Conservation (phyloP, 2,888 invertebrate species). For the Crioceris asparagi region DNA sequence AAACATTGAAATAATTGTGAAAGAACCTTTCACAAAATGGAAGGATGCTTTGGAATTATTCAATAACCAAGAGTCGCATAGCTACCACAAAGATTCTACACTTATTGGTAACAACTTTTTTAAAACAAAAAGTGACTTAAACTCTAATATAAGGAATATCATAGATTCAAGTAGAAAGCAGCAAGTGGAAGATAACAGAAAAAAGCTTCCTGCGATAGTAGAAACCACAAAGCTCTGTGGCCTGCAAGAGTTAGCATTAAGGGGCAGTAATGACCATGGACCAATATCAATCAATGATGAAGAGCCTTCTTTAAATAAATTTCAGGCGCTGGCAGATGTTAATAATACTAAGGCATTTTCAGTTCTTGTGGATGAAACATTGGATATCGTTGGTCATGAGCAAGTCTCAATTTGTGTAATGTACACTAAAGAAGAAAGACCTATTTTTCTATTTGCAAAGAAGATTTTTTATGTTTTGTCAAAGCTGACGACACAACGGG, state of each 20-base stretch:
- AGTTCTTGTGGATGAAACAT: neutral
- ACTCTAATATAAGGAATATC: neutral
- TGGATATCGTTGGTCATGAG: neutral
- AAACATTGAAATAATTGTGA: neutral
- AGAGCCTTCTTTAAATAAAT: too few relatives aligned
- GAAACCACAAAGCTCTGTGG: neutral
- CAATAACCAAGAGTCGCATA: neutral
- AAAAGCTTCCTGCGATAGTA: neutral
- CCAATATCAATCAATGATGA: too few relatives aligned
- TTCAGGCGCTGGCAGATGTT: too few relatives aligned
- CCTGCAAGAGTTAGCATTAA: too few relatives aligned
- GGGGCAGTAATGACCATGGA: too few relatives aligned
- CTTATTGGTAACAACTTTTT: neutral
- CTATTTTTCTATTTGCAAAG: neutral
- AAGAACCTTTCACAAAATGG: neutral
- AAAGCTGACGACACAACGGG: neutral
- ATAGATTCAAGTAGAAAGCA: neutral
- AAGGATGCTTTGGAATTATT: neutral
- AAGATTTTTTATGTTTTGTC: conserved; percentile 1
- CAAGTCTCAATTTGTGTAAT: conserved; percentile 1
- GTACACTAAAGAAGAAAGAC: neutral
- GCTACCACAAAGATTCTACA: neutral
- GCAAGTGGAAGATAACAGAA: neutral
- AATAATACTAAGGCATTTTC: neutral
- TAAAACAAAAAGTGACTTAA: neutral